Base-by-base conservation (phyloP, 2,797 vertebrate species). In the Lepus townsendii region DNA sequence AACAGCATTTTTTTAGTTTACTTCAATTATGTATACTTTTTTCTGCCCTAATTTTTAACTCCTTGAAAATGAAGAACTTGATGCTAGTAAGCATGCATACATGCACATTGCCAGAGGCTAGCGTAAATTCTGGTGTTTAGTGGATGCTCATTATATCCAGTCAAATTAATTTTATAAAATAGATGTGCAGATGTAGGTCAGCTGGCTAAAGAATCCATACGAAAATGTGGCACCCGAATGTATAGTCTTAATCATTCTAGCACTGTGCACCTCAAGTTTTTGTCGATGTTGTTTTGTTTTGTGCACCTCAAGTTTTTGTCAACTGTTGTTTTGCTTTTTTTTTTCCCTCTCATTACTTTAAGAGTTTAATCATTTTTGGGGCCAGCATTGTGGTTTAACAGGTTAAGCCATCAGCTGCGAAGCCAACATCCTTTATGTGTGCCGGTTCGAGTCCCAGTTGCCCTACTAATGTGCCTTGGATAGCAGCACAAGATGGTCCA, bases 1-100 rank as follows among this genome's bases (percentile, higher is more conserved):
- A 65, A 79, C 3, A 69, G 12, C 14, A 65, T 52, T 57, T 32
- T 76, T 71, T 71, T 26, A 84, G 11, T 82, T 93, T 73, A 75
- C 69, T 69, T 71, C 75, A 72, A 57, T 68, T 42, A 83, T n/a
- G 7, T 63, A 16, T 54, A 26, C 27, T 9, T 80, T 16, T 35
- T 88, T 62, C 73, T 52, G 91, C 3, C 26, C 68, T 75, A 22
- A 47, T 76, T 71, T 95, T 80, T 72, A 80, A 80, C 50, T 78
- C 4, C 27, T 84, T 72, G 22, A 72, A 7, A 94, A 52, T 47
- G 86, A 30, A 52, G 12, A 66, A 69, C 6, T 1, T 75, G 19
- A 26, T 54, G 26, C 24, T 47, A 30, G 4, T 60, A 52, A 14
- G 62, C 0, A 65, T 6, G 62, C 12, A 26, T 1, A 68, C 4